A percentile compares a stretch with the other conserved stretches of the same genome.
These are phyloP conservation scores for Falco concolor DNA, from an alignment of 2,797 vertebrate species.

Conservation along the genomic window DNA sequence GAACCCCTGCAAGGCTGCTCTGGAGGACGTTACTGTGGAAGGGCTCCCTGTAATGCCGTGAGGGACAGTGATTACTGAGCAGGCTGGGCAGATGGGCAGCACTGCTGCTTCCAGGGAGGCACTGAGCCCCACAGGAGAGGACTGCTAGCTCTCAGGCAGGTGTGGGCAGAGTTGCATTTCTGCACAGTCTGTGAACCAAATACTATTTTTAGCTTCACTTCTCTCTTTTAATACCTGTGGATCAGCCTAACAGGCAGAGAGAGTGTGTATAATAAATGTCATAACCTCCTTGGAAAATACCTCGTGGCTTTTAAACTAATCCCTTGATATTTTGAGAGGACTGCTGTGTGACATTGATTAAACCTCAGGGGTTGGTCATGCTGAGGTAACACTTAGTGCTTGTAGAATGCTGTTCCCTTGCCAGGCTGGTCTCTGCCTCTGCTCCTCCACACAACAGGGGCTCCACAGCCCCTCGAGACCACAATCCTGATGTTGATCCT, in stretches of 20 bases:
- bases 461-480: not conserved
- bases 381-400: not conserved
- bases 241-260: not conserved
- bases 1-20: not conserved
- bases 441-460: not conserved
- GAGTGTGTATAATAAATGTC: not conserved
- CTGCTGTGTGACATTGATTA: not conserved
- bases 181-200: not conserved
- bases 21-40: not conserved
- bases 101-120: not conserved
- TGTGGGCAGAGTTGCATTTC: not conserved
- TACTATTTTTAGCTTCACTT: not conserved
- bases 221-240: not conserved
- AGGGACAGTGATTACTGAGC: not conserved
- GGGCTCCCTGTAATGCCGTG: not conserved
- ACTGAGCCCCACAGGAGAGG: not conserved
- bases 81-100: not conserved
- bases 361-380: not conserved
- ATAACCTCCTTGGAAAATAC: constrained; percentile 5
- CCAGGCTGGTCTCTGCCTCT: not conserved
- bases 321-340: not conserved
- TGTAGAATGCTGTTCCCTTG: not conserved
- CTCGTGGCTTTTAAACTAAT: constrained; percentile 37
- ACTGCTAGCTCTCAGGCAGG: not conserved
- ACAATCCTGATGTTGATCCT: not conserved